These are phyloP conservation scores for Oceanodroma leucorhoa DNA, from an alignment of 2,797 vertebrate genomes.

Conservation along the genomic window DNA sequence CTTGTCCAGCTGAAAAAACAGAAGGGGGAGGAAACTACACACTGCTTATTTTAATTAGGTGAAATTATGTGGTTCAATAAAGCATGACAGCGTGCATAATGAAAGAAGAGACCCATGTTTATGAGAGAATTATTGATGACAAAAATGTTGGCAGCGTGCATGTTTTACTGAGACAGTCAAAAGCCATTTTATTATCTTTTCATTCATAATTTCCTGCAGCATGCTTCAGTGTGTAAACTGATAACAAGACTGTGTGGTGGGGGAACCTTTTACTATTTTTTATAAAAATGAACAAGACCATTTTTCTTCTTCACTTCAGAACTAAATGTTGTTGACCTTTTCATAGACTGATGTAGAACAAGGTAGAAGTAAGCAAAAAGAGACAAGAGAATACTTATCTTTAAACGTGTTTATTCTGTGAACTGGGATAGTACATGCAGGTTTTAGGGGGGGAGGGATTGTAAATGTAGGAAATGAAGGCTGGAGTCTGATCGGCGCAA, in stretches of 20 bases:
- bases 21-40: conserved; percentile 35
- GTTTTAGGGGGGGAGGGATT: neutral
- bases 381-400: neutral
- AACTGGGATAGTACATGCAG: neutral
- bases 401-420: neutral
- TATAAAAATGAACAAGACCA: neutral
- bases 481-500: neutral
- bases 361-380: neutral
- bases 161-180: conserved; percentile 19
- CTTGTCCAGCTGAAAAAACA: conserved; percentile 45
- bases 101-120: conserved; percentile 64
- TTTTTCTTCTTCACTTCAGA: neutral
- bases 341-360: neutral
- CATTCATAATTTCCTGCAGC: conserved; percentile 65
- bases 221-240: conserved; percentile 41
- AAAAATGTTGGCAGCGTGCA: conserved; percentile 47
- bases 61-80: conserved; percentile 76
- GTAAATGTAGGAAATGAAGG: neutral
- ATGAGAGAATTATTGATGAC: conserved; percentile 67
- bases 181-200: conserved; percentile 65
- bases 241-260: neutral
- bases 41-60: conserved; percentile 74
- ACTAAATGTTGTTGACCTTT: neutral
- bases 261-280: neutral
- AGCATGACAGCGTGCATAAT: conserved; percentile 66